These are phyloP conservation scores for Holacanthella duospinosa DNA, from an alignment of 2,888 invertebrate genomes.

Conservation along the genomic window DNA sequence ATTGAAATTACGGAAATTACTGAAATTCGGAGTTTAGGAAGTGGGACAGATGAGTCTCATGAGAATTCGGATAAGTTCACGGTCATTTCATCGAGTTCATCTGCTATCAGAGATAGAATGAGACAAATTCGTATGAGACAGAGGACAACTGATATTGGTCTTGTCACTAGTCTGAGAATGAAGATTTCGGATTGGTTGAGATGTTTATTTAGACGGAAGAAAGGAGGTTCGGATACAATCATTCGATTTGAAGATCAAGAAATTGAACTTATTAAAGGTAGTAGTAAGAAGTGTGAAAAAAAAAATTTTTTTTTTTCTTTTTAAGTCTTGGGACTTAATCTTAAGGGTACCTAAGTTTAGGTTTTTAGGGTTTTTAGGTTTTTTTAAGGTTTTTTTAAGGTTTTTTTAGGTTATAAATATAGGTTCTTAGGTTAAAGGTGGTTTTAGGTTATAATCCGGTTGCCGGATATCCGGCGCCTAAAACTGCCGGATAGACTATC, in stretches of 20 bases:
- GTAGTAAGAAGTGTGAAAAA: background rate
- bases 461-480: no score
- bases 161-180: constrained; percentile 17
- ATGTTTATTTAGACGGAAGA: constrained; percentile 19
- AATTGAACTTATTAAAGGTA: constrained; percentile 36
- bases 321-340: background rate
- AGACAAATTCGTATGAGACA: background rate
- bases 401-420: no score
- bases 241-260: constrained; percentile 33
- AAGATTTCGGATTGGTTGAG: constrained; percentile 25
- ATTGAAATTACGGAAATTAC: no score
- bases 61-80: no score
- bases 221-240: constrained; percentile 15
- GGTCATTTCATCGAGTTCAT: no score
- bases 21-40: no score
- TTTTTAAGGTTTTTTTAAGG: no score
- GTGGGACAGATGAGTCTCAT: no score
- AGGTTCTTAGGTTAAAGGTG: no score
- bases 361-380: no score
- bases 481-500: no score
- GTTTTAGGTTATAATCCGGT: no score
- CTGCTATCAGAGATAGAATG: background rate
- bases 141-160: background rate
- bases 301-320: background rate
- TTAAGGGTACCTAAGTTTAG: background rate